phyloP scores from a whole-genome alignment of 2,113 vertebrate genomes.

The Cryptomyrus ogoouensis region DNA sequence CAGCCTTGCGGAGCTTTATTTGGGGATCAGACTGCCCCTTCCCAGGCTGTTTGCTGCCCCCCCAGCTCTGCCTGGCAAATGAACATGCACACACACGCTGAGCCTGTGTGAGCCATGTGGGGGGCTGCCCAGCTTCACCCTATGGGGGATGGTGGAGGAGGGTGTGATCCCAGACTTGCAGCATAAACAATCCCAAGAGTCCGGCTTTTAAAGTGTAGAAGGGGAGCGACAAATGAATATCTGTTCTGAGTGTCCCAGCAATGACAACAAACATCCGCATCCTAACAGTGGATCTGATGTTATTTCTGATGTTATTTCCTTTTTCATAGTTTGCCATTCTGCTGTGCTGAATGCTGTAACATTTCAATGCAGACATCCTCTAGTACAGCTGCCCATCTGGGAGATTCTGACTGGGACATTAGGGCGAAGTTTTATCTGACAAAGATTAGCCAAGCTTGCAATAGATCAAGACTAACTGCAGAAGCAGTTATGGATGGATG shows the following conservation, averaged over 20 bases:
- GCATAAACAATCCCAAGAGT: background rate
- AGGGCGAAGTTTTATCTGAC: background rate
- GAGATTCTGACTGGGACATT: background rate
- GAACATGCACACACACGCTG: background rate
- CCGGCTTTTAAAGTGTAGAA: background rate
- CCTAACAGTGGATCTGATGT: background rate
- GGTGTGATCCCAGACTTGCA: background rate
- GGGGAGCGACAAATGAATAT: background rate
- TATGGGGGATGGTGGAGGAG: background rate
- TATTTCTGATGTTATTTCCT: background rate
- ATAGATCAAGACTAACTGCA: background rate
- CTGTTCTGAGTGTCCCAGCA: background rate
- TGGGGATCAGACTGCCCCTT: constrained; percentile 28
- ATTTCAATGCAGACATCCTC: background rate
- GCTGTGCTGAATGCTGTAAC: background rate
- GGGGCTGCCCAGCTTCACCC: background rate
- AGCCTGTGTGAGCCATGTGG: background rate
- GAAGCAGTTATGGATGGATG: background rate
- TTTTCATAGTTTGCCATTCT: background rate
- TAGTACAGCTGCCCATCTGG: background rate
- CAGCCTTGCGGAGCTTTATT: constrained; percentile 28
- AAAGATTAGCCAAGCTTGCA: background rate
- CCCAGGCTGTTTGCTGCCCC: constrained; percentile 19
- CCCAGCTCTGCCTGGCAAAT: constrained; percentile 17
- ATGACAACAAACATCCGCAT: background rate